Percentiles rank a stretch among this genome's conserved stretches.
Conservation (phyloP, 2,113 vertebrate genomes). For the Acrocephalus arundinaceus region DNA sequence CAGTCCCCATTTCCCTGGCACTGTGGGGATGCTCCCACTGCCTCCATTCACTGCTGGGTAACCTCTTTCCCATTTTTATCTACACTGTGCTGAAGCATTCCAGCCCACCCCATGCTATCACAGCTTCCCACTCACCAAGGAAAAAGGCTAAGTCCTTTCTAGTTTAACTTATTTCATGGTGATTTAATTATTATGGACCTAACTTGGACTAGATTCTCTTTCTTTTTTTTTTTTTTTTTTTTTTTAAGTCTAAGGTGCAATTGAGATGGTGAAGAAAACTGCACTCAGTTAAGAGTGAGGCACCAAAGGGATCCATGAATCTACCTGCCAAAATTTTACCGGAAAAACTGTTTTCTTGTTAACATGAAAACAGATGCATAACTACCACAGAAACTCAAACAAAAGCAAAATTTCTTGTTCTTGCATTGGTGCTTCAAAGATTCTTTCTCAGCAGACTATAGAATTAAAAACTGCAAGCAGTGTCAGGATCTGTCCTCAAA, state of each 20-base stretch:
- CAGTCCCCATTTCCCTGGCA: rapidly evolving
- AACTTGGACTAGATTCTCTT: not conserved
- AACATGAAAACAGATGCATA: not conserved
- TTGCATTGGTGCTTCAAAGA: not conserved
- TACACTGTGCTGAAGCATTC: not conserved
- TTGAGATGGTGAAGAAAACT: not conserved
- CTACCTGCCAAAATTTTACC: not conserved
- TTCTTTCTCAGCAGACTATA: not conserved
- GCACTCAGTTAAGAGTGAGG: not conserved
- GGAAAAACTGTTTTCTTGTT: not conserved
- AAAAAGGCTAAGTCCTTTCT: not conserved
- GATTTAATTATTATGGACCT: not conserved
- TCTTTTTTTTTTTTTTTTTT: not conserved
- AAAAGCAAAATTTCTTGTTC: not conserved
- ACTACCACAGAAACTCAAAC: not conserved
- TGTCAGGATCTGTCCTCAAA: not conserved
- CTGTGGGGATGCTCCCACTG: rapidly evolving
- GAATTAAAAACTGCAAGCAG: not conserved
- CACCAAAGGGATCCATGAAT: not conserved
- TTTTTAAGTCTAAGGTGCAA: not conserved
- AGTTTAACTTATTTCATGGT: not conserved
- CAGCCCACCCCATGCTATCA: not conserved
- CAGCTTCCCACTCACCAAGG: not conserved
- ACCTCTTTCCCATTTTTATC: not conserved
- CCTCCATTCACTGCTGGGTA: rapidly evolving